Evolutionary conservation across 2,113 vertebrate genomes (phyloP), one percentile per base, ranked within the genome.

Genomic region (Festucalex cinctus): DNA sequence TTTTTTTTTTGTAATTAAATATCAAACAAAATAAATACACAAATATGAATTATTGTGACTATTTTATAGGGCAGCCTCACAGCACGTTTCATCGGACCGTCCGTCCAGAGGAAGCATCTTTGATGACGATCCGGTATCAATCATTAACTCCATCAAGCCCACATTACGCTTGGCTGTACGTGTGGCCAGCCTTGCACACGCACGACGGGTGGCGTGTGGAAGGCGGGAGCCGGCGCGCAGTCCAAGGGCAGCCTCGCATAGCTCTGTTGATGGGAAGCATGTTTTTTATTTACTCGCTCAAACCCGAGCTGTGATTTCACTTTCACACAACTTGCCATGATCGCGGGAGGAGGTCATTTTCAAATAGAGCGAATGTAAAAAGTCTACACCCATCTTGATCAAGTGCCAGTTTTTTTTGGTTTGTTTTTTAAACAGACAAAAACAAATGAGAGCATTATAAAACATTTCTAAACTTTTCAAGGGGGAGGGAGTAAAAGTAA

Each of bases 131-230:
- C 43, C 24, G 72, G 28, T 66, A 88, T 91, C 84, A 91, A 91
- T 91, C 86, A 91, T 91, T 91, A 90, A 90, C 89, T 86, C 77
- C 76, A 89, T 82, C 85, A 88, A 73, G 17, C 63, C 64, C 46
- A 61, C 67, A 78, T 79, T 87, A 86, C 76, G 85, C 72, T 22
- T 80, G 73, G 48, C 20, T 64, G 70, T 73, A 57, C 74, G 62
- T 75, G 44, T 17, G 66, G 64, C 64, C 71, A 73, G 75, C 4
- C 43, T 17, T 6, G 14, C 43, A 19, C 16, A 46, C 43, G 16
- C 85, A 85, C 91, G 89, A 86, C 89, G 88, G 80, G 77, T 74
- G 76, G 80, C 78, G 63, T 73, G 74, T 32, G 46, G 5, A 13
- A 14, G 12, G 19, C 19, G 20, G 60, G 37, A 16, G 60, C 6